phyloP scores from a whole-genome alignment of 1,140 invertebrate genomes.

The Anthonomus grandis region DNA sequence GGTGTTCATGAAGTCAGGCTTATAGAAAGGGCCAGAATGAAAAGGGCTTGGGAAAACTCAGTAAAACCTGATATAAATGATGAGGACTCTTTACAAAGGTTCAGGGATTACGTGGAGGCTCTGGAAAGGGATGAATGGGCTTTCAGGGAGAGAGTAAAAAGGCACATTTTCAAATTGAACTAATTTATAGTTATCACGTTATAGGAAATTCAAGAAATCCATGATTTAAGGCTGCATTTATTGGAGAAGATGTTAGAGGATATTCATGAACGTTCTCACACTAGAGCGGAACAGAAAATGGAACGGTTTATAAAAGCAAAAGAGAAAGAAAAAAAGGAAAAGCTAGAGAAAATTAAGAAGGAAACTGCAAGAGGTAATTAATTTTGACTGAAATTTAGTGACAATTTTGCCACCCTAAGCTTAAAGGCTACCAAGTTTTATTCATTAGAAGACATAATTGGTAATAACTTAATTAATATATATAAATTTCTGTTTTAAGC shows the following conservation, averaged over 20 bases:
- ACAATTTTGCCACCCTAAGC: too few relatives aligned
- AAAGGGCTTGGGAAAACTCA: constrained; percentile 56
- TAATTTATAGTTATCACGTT: constrained; percentile 9
- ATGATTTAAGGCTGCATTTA: constrained; percentile 55
- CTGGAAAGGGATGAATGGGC: constrained; percentile 65
- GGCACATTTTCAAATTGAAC: constrained; percentile 42
- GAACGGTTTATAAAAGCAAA: constrained; percentile 49
- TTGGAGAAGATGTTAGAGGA: constrained; percentile 50
- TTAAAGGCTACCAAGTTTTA: too few relatives aligned
- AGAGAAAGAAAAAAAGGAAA: constrained; percentile 50
- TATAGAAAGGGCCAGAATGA: constrained; percentile 60
- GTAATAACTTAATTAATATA: too few relatives aligned
- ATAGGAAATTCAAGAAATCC: constrained; percentile 61
- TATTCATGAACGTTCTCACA: constrained; percentile 43
- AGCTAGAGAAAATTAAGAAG: constrained; percentile 47
- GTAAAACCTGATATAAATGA: constrained; percentile 41
- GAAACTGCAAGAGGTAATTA: constrained; percentile 52
- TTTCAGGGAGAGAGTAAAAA: constrained; percentile 61
- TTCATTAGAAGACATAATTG: too few relatives aligned
- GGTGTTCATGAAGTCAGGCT: constrained; percentile 61
- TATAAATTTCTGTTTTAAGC: too few relatives aligned
- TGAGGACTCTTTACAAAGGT: constrained; percentile 52
- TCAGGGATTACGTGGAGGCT: constrained; percentile 57
- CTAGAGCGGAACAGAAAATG: constrained; percentile 49
- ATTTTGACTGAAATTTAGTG: too few relatives aligned